These are phyloP conservation scores for Nomada ruficornis DNA, from an alignment of 2,888 invertebrate genomes.

Conservation along the genomic window DNA sequence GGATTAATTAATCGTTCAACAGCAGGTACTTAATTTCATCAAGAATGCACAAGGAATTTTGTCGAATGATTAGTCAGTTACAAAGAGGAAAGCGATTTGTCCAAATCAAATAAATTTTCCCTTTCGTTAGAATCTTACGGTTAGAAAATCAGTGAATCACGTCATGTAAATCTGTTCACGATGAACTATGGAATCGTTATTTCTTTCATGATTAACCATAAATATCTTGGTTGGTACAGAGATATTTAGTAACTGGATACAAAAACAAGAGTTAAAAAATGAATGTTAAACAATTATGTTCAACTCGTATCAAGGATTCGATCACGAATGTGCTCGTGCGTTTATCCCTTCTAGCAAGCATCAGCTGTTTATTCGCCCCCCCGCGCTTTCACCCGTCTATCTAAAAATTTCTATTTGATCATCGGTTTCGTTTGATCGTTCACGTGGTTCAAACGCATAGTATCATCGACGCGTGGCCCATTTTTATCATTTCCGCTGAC, in stretches of 20 bases:
- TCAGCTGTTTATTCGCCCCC: neutral
- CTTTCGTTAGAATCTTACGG: neutral
- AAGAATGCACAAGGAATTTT: neutral
- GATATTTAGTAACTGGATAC: neutral
- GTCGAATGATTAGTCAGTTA: neutral
- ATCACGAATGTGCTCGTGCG: neutral
- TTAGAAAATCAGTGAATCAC: neutral
- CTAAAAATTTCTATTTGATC: constrained; percentile 2
- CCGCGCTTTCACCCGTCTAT: no score
- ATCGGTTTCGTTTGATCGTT: constrained; percentile 1
- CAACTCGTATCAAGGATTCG: neutral
- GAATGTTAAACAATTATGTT: neutral
- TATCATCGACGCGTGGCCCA: constrained; percentile 4
- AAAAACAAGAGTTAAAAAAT: neutral
- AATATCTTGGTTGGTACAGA: neutral
- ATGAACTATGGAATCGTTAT: neutral
- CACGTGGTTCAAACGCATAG: neutral
- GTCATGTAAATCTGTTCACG: neutral
- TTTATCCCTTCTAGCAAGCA: neutral
- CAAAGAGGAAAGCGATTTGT: neutral
- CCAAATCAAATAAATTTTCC: no score
- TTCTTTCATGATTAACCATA: neutral
- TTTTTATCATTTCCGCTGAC: constrained; percentile 39
- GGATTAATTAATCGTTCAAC: neutral
- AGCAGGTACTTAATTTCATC: neutral